Conservation (phyloP, 2,888 invertebrate genomes). For the Piscicola geometra region DNA sequence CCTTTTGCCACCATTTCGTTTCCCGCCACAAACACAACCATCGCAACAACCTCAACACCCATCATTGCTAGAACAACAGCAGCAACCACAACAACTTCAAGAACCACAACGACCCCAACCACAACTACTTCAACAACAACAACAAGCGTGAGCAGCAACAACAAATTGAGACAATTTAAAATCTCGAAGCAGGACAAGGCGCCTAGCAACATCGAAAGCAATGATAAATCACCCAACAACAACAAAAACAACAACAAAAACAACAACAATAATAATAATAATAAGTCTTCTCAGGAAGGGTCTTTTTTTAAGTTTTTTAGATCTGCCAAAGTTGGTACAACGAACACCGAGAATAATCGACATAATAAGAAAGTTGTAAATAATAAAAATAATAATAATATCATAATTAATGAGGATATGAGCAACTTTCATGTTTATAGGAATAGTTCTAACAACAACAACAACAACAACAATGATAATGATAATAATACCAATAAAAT, state of each 20-base stretch:
- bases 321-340: not conserved
- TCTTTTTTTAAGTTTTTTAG: not conserved
- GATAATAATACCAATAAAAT: not conserved
- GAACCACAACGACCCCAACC: not conserved
- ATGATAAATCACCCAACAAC: not conserved
- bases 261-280: not conserved
- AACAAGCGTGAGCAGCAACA: not conserved
- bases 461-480: constrained; percentile 5
- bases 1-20: too few relatives aligned
- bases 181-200: not conserved
- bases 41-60: too few relatives aligned
- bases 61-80: not conserved
- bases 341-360: not conserved
- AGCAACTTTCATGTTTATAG: too few relatives aligned
- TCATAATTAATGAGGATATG: too few relatives aligned
- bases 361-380: not conserved
- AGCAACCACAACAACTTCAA: not conserved
- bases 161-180: too few relatives aligned
- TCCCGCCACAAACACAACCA: too few relatives aligned
- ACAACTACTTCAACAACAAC: not conserved
- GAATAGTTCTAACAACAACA: not conserved
- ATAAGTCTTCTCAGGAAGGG: not conserved
- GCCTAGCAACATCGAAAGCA: not conserved
- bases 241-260: not conserved
- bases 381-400: not conserved